Evolutionary conservation across 2,113 vertebrate species (phyloP), one percentile per base, ranked within the genome.

Genomic region (Pollachius pollachius): DNA sequence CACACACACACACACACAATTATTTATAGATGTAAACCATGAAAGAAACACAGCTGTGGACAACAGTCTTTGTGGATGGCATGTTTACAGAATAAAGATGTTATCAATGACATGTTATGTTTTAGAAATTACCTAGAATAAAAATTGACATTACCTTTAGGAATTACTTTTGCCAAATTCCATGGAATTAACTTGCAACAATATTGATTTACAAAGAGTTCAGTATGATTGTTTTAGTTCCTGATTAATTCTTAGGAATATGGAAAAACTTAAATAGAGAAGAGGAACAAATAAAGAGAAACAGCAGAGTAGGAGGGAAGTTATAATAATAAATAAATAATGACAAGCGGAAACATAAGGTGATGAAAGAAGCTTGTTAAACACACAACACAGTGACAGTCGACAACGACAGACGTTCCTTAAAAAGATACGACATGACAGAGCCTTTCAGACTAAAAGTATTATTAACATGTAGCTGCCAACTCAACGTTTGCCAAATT

Each of bases 211-310:
- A 48, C 41, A 48, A 48, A 48, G 30, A 34, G 23, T 23, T 34
- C 30, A 34, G 30, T 34, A 34, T 34, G 30, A 34, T 34, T 65
- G 77, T 65, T 56, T 75, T 74, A 85, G 77, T 85, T 88, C 85
- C 83, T 85, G 81, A 79, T 82, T 80, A 62, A 65, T 62, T 79
- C 67, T 80, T 68, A 66, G 72, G 75, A 72, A 78, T 84, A 73
- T 67, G 76, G 85, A 86, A 83, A 64, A 68, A 17, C 1, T 73
- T 79, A 67, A 90, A 89, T 87, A 88, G 41, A 79, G 77, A 56
- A 81, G 75, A 75, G 75, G 82, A 89, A 88, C 81, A 89, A 87
- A 87, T 81, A 91, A 79, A 73, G 66, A 77, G 67, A 74, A 65
- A 62, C 74, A 15, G 58, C 4, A 59, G 70, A 67, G 80, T 70